These are phyloP conservation scores for Coelopa pilipes DNA, from an alignment of 2,888 invertebrate species.

Conservation along the genomic window DNA sequence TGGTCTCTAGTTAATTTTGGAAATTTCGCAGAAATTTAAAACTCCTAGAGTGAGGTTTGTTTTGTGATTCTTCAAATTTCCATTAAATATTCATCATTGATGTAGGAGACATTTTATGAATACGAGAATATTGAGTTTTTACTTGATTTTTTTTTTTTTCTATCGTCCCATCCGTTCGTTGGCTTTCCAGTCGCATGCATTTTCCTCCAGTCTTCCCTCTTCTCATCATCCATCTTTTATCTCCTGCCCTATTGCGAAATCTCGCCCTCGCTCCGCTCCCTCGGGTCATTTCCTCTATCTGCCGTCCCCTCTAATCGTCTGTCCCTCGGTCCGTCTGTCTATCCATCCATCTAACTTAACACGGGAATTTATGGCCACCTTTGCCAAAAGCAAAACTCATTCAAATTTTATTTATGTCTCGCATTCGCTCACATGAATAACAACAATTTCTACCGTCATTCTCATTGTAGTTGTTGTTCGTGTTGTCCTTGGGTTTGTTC, in stretches of 20 bases:
- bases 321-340: constrained; percentile 2
- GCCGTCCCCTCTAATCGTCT: background rate
- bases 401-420: constrained; percentile 18
- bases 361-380: constrained; percentile 26
- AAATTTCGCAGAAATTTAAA: too few species aligned
- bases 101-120: too few species aligned
- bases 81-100: too few species aligned
- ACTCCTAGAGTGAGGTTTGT: too few species aligned
- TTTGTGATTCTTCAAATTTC: too few species aligned
- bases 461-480: background rate
- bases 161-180: too few species aligned
- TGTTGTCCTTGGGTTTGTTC: constrained; percentile 1
- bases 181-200: too few species aligned
- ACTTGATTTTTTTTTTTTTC: too few species aligned
- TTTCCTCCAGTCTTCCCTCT: too few species aligned
- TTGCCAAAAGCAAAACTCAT: constrained; percentile 21
- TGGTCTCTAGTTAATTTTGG: too few species aligned
- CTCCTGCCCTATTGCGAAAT: background rate
- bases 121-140: too few species aligned
- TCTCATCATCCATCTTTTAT: background rate
- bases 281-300: background rate
- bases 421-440: constrained; percentile 8
- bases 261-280: background rate
- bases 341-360: constrained; percentile 9
- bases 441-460: background rate